Conservation (phyloP, 2,797 vertebrate species). For the Cottoperca gobio region DNA sequence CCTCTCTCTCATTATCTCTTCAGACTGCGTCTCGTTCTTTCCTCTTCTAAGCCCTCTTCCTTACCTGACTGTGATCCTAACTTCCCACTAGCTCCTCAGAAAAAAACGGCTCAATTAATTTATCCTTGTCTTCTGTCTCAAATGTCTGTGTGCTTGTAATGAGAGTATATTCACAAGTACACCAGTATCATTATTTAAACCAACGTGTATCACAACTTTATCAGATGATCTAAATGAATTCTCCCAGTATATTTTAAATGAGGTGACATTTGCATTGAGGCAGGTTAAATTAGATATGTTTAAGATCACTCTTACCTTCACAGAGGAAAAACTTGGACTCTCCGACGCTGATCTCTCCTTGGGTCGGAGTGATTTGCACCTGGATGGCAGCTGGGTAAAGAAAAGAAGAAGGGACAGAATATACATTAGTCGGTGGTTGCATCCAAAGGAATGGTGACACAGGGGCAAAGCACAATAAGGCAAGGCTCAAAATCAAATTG, state of each 20-base stretch:
- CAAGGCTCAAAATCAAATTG: slow-evolving; percentile 27
- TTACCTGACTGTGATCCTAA: slow-evolving; percentile 29
- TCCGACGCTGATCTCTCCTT: slow-evolving; percentile 97
- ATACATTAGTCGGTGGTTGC: slow-evolving; percentile 46
- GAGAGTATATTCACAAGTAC: background rate
- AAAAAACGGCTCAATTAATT: slow-evolving; percentile 9
- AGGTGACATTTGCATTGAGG: slow-evolving; percentile 23
- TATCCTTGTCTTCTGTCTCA: background rate
- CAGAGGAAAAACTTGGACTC: slow-evolving; percentile 99
- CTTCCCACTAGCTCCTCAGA: slow-evolving; percentile 30
- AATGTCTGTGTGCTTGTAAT: background rate
- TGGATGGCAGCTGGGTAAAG: slow-evolving; percentile 89
- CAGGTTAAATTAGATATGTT: background rate
- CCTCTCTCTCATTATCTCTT: slow-evolving; percentile 45
- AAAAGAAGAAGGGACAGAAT: slow-evolving; percentile 40
- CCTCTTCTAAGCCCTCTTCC: slow-evolving; percentile 11
- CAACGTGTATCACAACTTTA: background rate
- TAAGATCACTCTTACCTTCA: slow-evolving; percentile 86
- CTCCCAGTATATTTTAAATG: background rate
- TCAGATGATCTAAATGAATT: slow-evolving; percentile 17
- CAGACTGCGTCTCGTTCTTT: slow-evolving; percentile 16
- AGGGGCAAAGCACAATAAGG: slow-evolving; percentile 21
- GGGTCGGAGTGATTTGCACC: slow-evolving; percentile 93
- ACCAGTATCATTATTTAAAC: background rate
- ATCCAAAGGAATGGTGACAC: slow-evolving; percentile 25